Evolutionary conservation across 2,888 invertebrate genomes (phyloP), one percentile per base, ranked within the genome.

Genomic region (Tenthredo amoena): DNA sequence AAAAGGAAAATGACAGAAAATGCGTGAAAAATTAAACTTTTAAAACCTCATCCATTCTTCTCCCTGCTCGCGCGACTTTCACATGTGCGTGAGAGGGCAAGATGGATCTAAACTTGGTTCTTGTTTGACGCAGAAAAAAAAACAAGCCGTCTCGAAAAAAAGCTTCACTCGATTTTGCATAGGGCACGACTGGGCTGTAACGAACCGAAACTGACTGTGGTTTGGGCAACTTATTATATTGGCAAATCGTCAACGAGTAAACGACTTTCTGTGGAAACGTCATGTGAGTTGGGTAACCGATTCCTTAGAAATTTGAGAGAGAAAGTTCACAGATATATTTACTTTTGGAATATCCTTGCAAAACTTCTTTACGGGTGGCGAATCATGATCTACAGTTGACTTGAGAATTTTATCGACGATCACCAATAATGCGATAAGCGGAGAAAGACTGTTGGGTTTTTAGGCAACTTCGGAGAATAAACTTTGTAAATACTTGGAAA

Each of bases 1-100:
- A 15, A 31, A 84, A 84, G 84, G 55, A 84, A 74, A 77, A 84
- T 74, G 84, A 74, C 74, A 40, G 74, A 74, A 84, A 84, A 84
- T 84, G 84, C 74, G 84, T 84, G 84, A 84, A 74, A 84, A 84
- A 84, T 84, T 84, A 84, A 84, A 84, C 84, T 84, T 84, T 84
- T 84, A 84, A 72, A 55, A 55, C 74, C 84, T 84, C 74, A 74
- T 84, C 84, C 84, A 84, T 84, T 50, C 72, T 83, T 12, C 5
- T 40, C 15, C n/a, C 40, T 0, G 18, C 71, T 72, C 71, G 15
- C n/a, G 62, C 26, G 62, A 21, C 26, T 62, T 26, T 62, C 26
- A 21, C 62, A 62, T 26, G 26, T 62, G 26, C 62, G 62, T 26
- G 62, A 62, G 62, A 62, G 62, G 62, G 26, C 21, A 62, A 62